Evolutionary conservation across 2,888 invertebrate genomes (phyloP).

Genomic region (Acrocera orbiculus): DNA sequence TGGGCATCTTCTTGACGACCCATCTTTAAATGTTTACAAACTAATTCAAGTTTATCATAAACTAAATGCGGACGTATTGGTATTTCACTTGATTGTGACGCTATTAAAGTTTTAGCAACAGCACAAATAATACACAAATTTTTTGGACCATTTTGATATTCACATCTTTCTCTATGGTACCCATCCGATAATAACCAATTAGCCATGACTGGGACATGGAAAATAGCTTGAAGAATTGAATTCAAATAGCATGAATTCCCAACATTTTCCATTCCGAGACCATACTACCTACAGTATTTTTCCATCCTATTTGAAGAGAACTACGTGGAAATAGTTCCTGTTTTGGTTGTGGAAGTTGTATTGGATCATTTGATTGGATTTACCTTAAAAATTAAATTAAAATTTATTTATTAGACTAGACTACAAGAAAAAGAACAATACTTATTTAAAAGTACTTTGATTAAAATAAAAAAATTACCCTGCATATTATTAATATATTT

Average conservation of each 20-base stretch:
- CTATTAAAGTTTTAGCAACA: constrained; percentile 59
- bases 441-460: too few species aligned
- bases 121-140: constrained; percentile 65
- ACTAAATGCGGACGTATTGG: constrained; percentile 69
- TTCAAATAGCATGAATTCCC: constrained; percentile 98
- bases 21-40: constrained; percentile 71
- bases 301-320: constrained; percentile 74
- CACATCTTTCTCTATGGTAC: constrained; percentile 56
- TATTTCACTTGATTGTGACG: constrained; percentile 42
- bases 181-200: constrained; percentile 71
- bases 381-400: too few species aligned
- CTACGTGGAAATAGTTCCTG: constrained; percentile 63
- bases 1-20: constrained; percentile 96
- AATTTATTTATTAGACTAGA: too few species aligned
- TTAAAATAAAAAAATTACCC: too few species aligned
- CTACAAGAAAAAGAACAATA: too few species aligned
- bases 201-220: constrained; percentile 74
- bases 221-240: constrained; percentile 80
- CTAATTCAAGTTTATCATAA: constrained; percentile 57
- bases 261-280: constrained; percentile 83
- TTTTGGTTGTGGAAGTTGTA: constrained; percentile 57
- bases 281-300: constrained; percentile 49
- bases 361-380: too few species aligned
- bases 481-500: too few species aligned
- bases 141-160: constrained; percentile 36